Percentiles rank a stretch among this genome's conserved stretches.
Evolutionary conservation across 2,888 invertebrate genomes (phyloP).

Genomic region (Caenorhabditis sp.): DNA sequence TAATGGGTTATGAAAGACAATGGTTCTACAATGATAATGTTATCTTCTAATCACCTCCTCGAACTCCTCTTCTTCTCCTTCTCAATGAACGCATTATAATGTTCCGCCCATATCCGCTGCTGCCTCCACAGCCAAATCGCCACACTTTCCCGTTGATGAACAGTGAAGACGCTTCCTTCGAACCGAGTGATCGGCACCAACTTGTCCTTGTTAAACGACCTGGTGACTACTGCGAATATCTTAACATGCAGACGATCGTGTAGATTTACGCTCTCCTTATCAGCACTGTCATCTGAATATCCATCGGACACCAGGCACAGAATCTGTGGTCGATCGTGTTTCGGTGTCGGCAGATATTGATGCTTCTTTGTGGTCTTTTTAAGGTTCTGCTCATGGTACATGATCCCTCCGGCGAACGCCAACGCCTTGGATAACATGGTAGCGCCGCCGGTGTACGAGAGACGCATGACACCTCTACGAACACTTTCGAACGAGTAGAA

Average conservation of each 20-base stretch:
- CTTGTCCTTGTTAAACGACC: constrained; percentile 73
- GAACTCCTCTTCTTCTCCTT: constrained; percentile 53
- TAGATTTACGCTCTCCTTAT: constrained; percentile 74
- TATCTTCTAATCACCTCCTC: background rate
- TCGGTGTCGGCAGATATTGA: constrained; percentile 76
- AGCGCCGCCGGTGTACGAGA: constrained; percentile 81
- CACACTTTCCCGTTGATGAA: constrained; percentile 79
- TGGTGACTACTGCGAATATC: constrained; percentile 71
- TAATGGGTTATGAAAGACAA: too few species aligned
- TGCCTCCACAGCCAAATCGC: constrained; percentile 81
- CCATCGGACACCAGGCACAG: constrained; percentile 80
- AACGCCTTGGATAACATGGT: constrained; percentile 81
- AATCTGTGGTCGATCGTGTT: constrained; percentile 79
- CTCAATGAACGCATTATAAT: constrained; percentile 57
- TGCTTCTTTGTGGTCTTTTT: constrained; percentile 71
- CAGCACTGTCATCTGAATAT: constrained; percentile 77
- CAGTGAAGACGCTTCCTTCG: constrained; percentile 78
- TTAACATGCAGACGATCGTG: constrained; percentile 79
- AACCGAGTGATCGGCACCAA: constrained; percentile 76
- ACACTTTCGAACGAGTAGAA: constrained; percentile 75
- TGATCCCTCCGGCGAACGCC: constrained; percentile 78
- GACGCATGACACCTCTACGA: constrained; percentile 74
- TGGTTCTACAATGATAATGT: background rate
- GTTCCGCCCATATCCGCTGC: constrained; percentile 69
- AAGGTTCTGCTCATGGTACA: constrained; percentile 81